Conservation (phyloP, 2,888 invertebrate species). For the Leptinotarsa juncta region DNA sequence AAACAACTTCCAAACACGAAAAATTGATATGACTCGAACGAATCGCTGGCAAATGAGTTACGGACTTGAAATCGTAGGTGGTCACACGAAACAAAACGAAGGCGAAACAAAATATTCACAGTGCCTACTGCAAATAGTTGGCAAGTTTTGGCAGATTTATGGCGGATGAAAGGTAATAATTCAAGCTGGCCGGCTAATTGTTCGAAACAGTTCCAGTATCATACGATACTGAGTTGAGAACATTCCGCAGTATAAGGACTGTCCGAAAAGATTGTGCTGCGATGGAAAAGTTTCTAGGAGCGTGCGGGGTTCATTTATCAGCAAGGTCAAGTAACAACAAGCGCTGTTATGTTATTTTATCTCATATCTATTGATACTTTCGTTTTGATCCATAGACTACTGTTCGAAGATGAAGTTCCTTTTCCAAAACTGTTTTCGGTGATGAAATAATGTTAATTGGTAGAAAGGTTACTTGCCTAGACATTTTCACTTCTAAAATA, state of each 20-base stretch:
- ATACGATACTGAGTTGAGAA: neutral
- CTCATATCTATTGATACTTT: neutral
- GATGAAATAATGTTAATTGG: no score
- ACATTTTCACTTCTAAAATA: no score
- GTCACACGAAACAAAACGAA: slow-evolving; percentile 34
- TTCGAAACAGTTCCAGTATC: slow-evolving; percentile 2
- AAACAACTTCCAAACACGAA: slow-evolving; percentile 42
- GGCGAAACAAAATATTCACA: slow-evolving; percentile 27
- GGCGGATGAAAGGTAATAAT: slow-evolving; percentile 22
- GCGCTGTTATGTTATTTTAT: neutral
- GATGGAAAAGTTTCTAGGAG: neutral
- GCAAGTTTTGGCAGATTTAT: slow-evolving; percentile 25
- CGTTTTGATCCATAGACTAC: no score
- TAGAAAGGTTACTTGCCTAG: no score
- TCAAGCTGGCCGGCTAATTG: slow-evolving; percentile 21
- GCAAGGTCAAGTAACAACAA: neutral
- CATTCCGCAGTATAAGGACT: neutral
- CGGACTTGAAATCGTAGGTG: slow-evolving; percentile 34
- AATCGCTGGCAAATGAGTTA: slow-evolving; percentile 32
- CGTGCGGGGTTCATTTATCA: neutral
- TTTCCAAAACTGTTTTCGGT: no score
- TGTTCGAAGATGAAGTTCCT: no score
- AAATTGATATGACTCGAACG: slow-evolving; percentile 41
- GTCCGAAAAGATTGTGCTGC: neutral
- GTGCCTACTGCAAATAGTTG: slow-evolving; percentile 30